Base-by-base conservation (phyloP, 2,888 invertebrate genomes). In the Pseudoips prasinana region DNA sequence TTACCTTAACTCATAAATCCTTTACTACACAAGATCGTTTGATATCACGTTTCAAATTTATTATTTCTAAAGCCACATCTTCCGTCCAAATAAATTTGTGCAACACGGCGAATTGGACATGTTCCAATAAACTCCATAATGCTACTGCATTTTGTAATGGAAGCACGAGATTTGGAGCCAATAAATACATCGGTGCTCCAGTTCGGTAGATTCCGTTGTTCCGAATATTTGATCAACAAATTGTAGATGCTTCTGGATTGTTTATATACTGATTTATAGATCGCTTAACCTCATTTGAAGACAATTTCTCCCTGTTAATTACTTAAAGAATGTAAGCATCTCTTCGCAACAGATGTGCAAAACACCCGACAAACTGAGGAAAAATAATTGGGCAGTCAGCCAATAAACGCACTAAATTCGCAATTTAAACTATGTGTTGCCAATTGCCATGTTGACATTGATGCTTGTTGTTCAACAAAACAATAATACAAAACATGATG, bases 51-150 rank as follows among this genome's bases (percentile, higher is more conserved):
- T n/a, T n/a, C n/a, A n/a, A n/a, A n/a, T n/a, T n/a, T n/a, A n/a
- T n/a, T 14, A 14, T 5, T 14, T 3, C 14, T 14, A 14, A 14
- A 5, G 3, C 14, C 14, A 14, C 2, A 20, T n/a, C 20, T 20
- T 20, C n/a, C 7, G 20, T 20, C 8, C 17, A 1, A 19, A 23
- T 10, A 11, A 18, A 27, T 19, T 27, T 27, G 7, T 17, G 8
- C 8, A n/a, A 20, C 2, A 7, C 24, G 23, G 25, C 17, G 22
- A 39, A 29, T 64, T 69, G 70, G 72, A 65, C 41, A 53, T 52
- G 46, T 59, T 69, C 70, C 70, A 71, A 66, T 51, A 52, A 55
- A 33, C 35, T 38, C 27, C 32, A 47, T 48, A 48, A 51, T 57
- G 45, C 53, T 43, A 52, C 42, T 56, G 58, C 57, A 59, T 48